Evolutionary conservation across 2,888 invertebrate species (phyloP).

Genomic region (Drosophila kambysellisi): DNA sequence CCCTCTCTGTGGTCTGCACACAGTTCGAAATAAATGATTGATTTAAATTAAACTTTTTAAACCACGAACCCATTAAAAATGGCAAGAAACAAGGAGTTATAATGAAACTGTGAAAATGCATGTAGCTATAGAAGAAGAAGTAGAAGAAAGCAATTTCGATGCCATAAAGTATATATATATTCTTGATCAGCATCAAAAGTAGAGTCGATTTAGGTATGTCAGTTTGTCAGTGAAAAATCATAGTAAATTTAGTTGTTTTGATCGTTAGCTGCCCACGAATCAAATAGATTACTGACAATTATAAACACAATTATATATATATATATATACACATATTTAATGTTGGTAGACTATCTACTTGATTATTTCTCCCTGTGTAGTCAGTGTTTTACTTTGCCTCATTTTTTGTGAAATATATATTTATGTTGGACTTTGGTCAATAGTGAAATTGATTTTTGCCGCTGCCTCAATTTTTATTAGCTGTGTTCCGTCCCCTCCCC

Average conservation of each 20-base stretch:
- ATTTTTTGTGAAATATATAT: constrained; percentile 65
- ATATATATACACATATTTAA: not conserved
- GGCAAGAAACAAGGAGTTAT: not conserved
- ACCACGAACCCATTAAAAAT: not conserved
- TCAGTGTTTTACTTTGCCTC: constrained; percentile 20
- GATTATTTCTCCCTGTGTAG: not conserved
- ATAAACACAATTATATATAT: not conserved
- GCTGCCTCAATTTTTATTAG: constrained; percentile 34
- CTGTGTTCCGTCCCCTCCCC: constrained; percentile 3
- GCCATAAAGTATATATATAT: not conserved
- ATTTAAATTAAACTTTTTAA: not conserved
- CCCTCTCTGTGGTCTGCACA: not conserved
- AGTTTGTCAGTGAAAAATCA: not conserved
- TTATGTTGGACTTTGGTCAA: constrained; percentile 70
- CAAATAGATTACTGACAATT: not conserved
- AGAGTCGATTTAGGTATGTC: not conserved
- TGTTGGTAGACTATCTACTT: not conserved
- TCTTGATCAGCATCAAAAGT: not conserved
- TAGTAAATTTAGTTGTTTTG: not conserved
- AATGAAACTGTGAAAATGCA: not conserved
- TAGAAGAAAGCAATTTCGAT: not conserved
- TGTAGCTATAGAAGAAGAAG: not conserved
- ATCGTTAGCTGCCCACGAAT: not conserved
- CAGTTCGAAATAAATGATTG: not conserved
- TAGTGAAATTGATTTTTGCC: constrained; percentile 75